A percentile compares a stretch with the other conserved stretches of the same genome.
Conservation (phyloP, 1,140 invertebrate genomes). For the Pseudomyrmex cubaensis region DNA sequence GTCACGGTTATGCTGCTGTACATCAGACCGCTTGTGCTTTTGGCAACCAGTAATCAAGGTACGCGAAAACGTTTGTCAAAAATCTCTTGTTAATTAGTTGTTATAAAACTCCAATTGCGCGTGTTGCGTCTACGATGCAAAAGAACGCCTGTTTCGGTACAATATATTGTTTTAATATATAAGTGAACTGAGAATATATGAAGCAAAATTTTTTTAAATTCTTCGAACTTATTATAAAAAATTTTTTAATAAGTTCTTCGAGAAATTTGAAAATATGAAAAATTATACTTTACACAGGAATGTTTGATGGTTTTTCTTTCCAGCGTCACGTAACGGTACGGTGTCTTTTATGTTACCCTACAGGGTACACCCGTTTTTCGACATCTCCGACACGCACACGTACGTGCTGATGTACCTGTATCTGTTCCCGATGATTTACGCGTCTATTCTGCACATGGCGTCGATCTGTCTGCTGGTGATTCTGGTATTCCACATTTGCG, state of each 20-base stretch:
- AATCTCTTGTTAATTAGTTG: too few species aligned
- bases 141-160: too few species aligned
- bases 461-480: constrained; percentile 14
- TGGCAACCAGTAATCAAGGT: constrained; percentile 1
- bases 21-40: constrained; percentile 57
- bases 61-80: too few species aligned
- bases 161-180: too few species aligned
- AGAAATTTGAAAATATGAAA: not conserved
- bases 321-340: not conserved
- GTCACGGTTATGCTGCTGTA: constrained; percentile 56
- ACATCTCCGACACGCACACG: not conserved
- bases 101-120: too few species aligned
- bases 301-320: not conserved
- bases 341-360: constrained; percentile 12
- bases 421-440: constrained; percentile 8
- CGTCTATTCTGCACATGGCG: constrained; percentile 17
- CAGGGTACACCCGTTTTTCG: constrained; percentile 8
- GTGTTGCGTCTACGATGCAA: too few species aligned
- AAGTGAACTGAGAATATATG: too few species aligned
- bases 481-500: constrained; percentile 32
- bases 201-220: too few species aligned
- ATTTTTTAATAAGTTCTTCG: too few species aligned
- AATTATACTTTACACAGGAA: not conserved
- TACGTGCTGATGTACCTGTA: constrained; percentile 34
- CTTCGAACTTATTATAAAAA: too few species aligned